Conservation (phyloP, 1,140 invertebrate species). For the Trichonephila clavipes region DNA sequence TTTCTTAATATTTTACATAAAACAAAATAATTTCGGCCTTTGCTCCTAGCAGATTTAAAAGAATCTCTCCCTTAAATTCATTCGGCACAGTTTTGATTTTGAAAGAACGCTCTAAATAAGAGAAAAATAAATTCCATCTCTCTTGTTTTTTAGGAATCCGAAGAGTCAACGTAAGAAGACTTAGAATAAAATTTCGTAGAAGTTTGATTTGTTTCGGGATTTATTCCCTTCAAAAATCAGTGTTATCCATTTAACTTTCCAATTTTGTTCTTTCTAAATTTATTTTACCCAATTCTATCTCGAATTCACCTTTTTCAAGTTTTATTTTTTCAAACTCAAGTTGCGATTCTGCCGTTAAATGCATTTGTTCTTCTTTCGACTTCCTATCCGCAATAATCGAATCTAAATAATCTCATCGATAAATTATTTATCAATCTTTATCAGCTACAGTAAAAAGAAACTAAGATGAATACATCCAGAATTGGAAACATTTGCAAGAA, state of each 20-base stretch:
- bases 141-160: background rate
- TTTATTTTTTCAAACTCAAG: background rate
- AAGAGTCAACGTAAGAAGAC: background rate
- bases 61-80: background rate
- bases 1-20: background rate
- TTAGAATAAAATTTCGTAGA: background rate
- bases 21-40: accelerated
- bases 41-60: background rate
- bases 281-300: background rate
- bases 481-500: no score
- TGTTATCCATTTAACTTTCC: background rate
- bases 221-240: no score
- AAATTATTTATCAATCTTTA: background rate
- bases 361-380: background rate
- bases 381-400: background rate
- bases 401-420: background rate
- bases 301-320: background rate
- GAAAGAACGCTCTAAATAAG: background rate
- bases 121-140: background rate
- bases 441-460: no score
- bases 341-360: background rate
- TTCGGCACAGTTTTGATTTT: background rate
- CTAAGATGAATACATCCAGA: no score
- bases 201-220: background rate
- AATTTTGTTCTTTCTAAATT: background rate